Conservation (phyloP, 2,113 vertebrate genomes). For the Salvelinus namaycush region DNA sequence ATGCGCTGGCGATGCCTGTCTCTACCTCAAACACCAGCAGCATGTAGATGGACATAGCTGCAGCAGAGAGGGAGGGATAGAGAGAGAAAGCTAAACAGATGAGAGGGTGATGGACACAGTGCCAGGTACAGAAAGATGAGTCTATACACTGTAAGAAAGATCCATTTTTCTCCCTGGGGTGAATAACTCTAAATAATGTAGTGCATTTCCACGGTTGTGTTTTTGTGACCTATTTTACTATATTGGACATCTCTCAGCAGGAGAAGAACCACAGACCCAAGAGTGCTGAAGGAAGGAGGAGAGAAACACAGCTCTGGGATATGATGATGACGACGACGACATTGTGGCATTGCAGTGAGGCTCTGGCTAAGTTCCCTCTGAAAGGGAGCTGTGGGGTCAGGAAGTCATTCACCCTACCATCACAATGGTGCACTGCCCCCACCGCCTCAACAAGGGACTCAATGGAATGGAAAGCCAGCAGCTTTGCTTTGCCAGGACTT, state of each 20-base stretch:
- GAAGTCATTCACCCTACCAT: conserved; percentile 32
- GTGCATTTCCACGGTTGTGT: neutral
- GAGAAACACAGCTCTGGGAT: conserved; percentile 72
- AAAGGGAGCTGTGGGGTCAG: conserved; percentile 37
- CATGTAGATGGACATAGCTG: conserved; percentile 84
- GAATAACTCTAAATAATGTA: neutral
- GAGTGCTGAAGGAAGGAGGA: conserved; percentile 61
- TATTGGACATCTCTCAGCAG: conserved; percentile 49
- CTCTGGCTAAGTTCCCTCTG: conserved; percentile 10
- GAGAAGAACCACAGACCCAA: conserved; percentile 66
- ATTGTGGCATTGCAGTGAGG: conserved; percentile 3
- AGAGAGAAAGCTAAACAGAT: neutral
- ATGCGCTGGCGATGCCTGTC: conserved; percentile 78
- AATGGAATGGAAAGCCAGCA: conserved; percentile 48
- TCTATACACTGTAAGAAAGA: neutral
- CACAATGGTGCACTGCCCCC: conserved; percentile 44
- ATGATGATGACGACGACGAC: conserved; percentile 56
- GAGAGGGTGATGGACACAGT: neutral
- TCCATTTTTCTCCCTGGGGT: neutral
- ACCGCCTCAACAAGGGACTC: conserved; percentile 29
- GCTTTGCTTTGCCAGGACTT: conserved; percentile 49
- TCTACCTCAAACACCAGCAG: conserved; percentile 83
- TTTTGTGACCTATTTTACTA: neutral
- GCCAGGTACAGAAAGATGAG: neutral
- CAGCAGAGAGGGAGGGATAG: neutral